Evolutionary conservation across 2,113 vertebrate species (phyloP), one percentile per base, ranked within the genome.

Genomic region (Gobius niger): DNA sequence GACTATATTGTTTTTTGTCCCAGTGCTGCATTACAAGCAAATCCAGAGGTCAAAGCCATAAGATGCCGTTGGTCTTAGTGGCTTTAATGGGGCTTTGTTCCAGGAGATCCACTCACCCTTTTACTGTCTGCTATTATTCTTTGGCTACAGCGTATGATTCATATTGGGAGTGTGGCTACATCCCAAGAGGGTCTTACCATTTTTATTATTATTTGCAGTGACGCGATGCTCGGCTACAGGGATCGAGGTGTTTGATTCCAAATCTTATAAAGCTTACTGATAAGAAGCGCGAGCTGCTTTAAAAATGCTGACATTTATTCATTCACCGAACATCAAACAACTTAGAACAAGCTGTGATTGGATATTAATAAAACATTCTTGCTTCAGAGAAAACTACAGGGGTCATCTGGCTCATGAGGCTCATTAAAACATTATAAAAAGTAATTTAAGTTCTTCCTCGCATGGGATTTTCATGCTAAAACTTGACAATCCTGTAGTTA

Each of bases 201-300:
- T 84, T 34, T 3, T 34, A 34, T 34, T 34, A 34, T 34, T 80
- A 73, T 83, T 71, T 70, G 62, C 64, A 73, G 56, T 47, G 64
- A 78, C 76, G 65, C 46, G 44, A 7, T 40, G 69, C 65, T 77
- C 69, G 62, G 62, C 64, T 64, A 24, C 47, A 19, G 62, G 70
- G 82, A 89, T 75, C 75, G 73, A 52, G 70, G 54, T 65, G 66
- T 82, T 80, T 84, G 72, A 83, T 83, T 85, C 76, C 69, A 73
- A 44, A 60, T 76, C 72, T 86, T 67, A 82, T 52, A 24, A 77
- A 82, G 83, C 5, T n/a, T 44, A 60, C 53, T 64, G n/a, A 47
- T 67, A 49, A 59, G 6, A 51, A 40, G 50, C 52, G 81, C 0
- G 12, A 72, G 46, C 53, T 52, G 1, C 68, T 19, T 62, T 40